A percentile compares a stretch with the other conserved stretches of the same genome.
These are phyloP conservation scores for Sarcophaga carnaria DNA, from an alignment of 2,888 invertebrate species.

Conservation along the genomic window DNA sequence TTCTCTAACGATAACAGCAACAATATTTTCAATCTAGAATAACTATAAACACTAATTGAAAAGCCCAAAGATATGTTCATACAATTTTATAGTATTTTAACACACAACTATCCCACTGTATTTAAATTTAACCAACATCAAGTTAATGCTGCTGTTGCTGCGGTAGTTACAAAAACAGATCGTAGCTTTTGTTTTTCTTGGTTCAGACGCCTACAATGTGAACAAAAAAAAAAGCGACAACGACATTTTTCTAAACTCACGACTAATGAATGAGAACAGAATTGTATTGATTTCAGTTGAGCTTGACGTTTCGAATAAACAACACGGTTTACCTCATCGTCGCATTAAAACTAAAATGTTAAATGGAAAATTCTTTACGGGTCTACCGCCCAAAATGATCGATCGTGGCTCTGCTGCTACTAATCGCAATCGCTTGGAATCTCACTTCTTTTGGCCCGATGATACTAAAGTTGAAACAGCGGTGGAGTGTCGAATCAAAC, in stretches of 20 bases:
- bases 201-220: conserved; percentile 65
- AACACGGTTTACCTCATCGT: conserved; percentile 13
- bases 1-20: too few species aligned
- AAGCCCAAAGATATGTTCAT: too few species aligned
- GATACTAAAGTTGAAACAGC: conserved; percentile 77
- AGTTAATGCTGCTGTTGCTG: conserved; percentile 27
- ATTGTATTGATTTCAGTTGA: conserved; percentile 60
- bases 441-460: conserved; percentile 82
- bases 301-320: conserved; percentile 53
- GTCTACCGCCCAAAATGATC: conserved; percentile 81
- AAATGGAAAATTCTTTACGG: conserved; percentile 81
- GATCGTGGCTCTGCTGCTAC: conserved; percentile 72
- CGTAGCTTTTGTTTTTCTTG: conserved; percentile 20
- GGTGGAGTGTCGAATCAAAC: conserved; percentile 74
- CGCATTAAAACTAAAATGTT: conserved; percentile 74
- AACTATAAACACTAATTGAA: too few species aligned
- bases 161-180: conserved; percentile 24
- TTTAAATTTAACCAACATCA: conserved; percentile 35
- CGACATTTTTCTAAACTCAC: conserved; percentile 60
- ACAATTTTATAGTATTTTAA: not conserved
- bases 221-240: conserved; percentile 56
- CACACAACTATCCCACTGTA: conserved; percentile 28
- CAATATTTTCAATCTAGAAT: too few species aligned
- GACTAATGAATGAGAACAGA: conserved; percentile 61
- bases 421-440: conserved; percentile 77